Base-by-base conservation (phyloP, 2,888 invertebrate genomes). In the Limnephilus rhombicus region DNA sequence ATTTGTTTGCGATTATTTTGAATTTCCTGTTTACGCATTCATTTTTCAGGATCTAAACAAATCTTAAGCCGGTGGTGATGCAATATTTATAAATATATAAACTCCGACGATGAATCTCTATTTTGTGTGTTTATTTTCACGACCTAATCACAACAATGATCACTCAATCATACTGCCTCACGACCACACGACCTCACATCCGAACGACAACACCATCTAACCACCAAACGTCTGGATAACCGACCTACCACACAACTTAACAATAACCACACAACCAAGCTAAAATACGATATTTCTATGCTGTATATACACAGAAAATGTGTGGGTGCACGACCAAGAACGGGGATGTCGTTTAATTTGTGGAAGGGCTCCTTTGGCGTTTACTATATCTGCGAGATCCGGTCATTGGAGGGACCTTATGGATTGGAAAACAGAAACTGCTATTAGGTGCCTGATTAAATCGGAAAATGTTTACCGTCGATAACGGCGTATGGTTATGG, bases 391-490 rank as follows among this genome's bases (percentile, higher is more conserved):
- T 1, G 24, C 9, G 24, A 49, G n/a, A n/a, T 29, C 45, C n/a
- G 29, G 49, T 37, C 53, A 68, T 88, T 88, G 18, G 31, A 80
- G 29, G n/a, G 31, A 37, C 31, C 88, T 80, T 88, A 88, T 88
- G 88, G 88, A 68, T 68, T 34, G 88, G 88, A 88, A 88, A 45
- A 49, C 31, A 53, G 68, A 88, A 45, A 49, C 68, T 29, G 88
- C 37, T 88, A 88, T 88, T 88, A 88, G 68, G 68, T 29, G 68
- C 68, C 53, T 31, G 88, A 88, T 88, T 88, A 53, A 88, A 68
- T 88, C 88, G 53, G 68, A 34, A 68, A 68, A 31, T 68, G 88
- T 88, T 49, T 49, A 68, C 86, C 29, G n/a, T 37, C 41, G 29
- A 49, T 31, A 86, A 53, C 68, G 53, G 31, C 53, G 53, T 88